Percentiles rank a stretch among this genome's conserved stretches.
Conservation (phyloP, 1,140 invertebrate genomes). For the Lasioglossum baleicum region DNA sequence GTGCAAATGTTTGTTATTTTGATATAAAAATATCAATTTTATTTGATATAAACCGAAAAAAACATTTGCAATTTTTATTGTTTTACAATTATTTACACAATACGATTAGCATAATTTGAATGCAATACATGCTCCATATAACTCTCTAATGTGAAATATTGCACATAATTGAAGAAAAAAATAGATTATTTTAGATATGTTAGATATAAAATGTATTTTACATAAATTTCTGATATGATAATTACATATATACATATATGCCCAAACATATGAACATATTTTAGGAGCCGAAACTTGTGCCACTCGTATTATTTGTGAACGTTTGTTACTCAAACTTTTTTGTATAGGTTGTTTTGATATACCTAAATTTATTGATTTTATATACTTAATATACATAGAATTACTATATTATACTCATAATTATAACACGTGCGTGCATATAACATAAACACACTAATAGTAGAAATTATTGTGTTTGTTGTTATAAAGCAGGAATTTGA, state of each 20-base stretch:
- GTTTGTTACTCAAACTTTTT: constrained; percentile 1
- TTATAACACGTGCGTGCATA: neutral
- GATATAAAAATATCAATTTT: neutral
- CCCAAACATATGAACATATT: neutral
- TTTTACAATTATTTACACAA: neutral
- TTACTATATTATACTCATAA: constrained; percentile 2
- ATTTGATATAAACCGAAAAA: neutral
- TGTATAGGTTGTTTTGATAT: neutral
- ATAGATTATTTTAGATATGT: constrained; percentile 24
- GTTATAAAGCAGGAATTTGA: constrained; percentile 9
- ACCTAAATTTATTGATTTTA: too few relatives aligned
- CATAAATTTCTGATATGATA: neutral
- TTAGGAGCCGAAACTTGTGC: neutral
- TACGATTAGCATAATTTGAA: constrained; percentile 14
- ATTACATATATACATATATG: neutral
- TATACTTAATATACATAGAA: too few relatives aligned
- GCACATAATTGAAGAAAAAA: constrained; percentile 22
- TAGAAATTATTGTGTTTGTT: constrained; percentile 1
- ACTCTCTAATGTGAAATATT: constrained; percentile 25
- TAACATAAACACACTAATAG: neutral
- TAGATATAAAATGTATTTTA: constrained; percentile 8
- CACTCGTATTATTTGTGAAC: neutral
- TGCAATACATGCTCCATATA: neutral
- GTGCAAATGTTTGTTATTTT: neutral
- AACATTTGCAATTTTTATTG: neutral